phyloP scores from a whole-genome alignment of 2,113 vertebrate species.

The Pterocles orientalis region DNA sequence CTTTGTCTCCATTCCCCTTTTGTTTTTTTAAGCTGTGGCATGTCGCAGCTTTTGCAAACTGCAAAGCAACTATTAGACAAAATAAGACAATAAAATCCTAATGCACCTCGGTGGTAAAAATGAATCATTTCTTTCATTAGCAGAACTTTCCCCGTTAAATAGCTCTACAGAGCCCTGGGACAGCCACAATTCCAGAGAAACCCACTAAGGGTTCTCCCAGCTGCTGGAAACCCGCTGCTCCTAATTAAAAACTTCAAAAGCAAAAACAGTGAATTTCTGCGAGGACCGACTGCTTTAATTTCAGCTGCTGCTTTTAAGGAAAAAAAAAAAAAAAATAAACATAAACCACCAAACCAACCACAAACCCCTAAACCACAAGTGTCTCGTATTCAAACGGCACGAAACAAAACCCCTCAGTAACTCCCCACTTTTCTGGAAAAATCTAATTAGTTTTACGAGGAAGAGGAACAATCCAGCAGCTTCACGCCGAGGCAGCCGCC shows the following conservation, averaged over 20 bases:
- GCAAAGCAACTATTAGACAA: background rate
- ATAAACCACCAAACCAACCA: background rate
- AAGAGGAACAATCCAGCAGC: conserved; percentile 25
- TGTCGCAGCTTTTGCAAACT: background rate
- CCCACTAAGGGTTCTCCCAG: background rate
- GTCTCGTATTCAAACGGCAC: background rate
- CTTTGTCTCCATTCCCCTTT: background rate
- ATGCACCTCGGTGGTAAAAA: background rate
- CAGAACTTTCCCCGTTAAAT: background rate
- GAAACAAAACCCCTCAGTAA: background rate
- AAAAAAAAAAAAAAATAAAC: background rate
- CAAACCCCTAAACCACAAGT: background rate
- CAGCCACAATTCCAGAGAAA: background rate
- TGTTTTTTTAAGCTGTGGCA: background rate
- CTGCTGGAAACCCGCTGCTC: background rate
- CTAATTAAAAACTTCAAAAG: conserved; percentile 58
- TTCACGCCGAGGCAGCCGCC: background rate
- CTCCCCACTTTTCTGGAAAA: conserved; percentile 66
- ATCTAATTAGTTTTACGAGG: conserved; percentile 43
- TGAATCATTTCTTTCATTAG: conserved; percentile 39
- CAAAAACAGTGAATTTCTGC: background rate
- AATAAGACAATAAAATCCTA: background rate
- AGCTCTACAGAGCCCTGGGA: background rate
- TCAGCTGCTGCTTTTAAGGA: background rate
- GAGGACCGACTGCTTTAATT: background rate